Percentiles rank a stretch among this genome's conserved stretches.
phyloP scores from a whole-genome alignment of 2,888 invertebrate genomes.

The Trypoxylon attenuatum region DNA sequence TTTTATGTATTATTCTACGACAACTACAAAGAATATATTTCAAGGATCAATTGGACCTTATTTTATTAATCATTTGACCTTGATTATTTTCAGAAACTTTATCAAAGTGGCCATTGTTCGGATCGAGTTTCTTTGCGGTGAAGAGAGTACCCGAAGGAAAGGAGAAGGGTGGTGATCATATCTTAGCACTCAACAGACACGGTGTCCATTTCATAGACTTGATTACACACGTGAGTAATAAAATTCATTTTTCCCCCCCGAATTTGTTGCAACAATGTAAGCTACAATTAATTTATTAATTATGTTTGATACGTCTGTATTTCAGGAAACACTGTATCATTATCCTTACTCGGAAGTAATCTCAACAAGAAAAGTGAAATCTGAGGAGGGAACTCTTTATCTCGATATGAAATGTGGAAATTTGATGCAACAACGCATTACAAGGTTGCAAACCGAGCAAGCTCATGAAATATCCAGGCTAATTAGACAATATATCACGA shows the following conservation, averaged over 20 bases:
- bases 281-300: not conserved
- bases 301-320: not conserved
- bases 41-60: too few relatives aligned
- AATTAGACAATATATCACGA: conserved; percentile 96
- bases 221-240: conserved; percentile 83
- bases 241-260: not conserved
- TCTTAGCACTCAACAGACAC: conserved; percentile 93
- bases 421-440: conserved; percentile 95
- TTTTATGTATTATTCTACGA: too few relatives aligned
- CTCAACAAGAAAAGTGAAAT: conserved; percentile 93
- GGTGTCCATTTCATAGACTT: conserved; percentile 96
- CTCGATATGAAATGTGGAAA: conserved; percentile 98
- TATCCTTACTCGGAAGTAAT: conserved; percentile 97
- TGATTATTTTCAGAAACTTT: conserved; percentile 87
- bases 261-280: not conserved
- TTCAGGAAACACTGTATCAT: conserved; percentile 89
- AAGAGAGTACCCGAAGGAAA: conserved; percentile 86
- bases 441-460: conserved; percentile 96
- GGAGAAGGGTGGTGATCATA: conserved; percentile 82
- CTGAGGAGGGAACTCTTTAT: conserved; percentile 92
- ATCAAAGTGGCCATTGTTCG: conserved; percentile 96
- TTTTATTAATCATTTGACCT: too few relatives aligned
- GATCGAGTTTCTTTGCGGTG: conserved; percentile 98
- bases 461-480: conserved; percentile 97
- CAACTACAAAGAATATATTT: too few relatives aligned